A percentile compares a stretch with the other conserved stretches of the same genome.
phyloP scores from a whole-genome alignment of 1,140 invertebrate species.

The Caenorhabditis latens region DNA sequence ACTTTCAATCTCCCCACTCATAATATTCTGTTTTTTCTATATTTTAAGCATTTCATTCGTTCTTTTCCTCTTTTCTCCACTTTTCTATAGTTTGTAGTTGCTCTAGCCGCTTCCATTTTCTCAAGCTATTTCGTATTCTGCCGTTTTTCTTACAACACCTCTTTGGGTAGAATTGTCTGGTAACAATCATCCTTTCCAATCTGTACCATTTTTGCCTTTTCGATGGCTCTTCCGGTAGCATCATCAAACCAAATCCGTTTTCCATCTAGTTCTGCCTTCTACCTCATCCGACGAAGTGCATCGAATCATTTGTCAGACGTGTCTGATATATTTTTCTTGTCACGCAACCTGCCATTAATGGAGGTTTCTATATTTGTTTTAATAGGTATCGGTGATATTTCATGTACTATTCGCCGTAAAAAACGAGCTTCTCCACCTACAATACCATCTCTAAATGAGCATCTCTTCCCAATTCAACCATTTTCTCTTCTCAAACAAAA shows the following conservation, averaged over 20 bases:
- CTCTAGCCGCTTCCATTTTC: background rate
- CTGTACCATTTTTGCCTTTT: conserved; percentile 34
- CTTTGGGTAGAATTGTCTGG: background rate
- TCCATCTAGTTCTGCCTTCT: conserved; percentile 2
- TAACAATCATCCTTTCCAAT: background rate
- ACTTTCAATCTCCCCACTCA: background rate
- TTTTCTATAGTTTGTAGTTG: background rate
- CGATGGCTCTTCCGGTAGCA: conserved; percentile 21
- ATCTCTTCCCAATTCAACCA: conserved; percentile 4
- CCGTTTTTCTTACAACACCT: background rate
- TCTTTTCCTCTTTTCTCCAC: background rate
- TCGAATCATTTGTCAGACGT: background rate
- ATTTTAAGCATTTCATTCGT: conserved; percentile 1
- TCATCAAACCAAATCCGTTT: conserved; percentile 13
- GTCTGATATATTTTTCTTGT: background rate
- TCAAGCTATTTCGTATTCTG: background rate
- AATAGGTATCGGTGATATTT: conserved; percentile 24
- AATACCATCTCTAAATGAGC: conserved; percentile 27
- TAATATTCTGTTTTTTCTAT: conserved; percentile 1
- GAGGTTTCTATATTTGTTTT: background rate
- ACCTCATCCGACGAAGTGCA: background rate
- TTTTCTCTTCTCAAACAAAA: background rate
- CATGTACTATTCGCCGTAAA: conserved; percentile 12
- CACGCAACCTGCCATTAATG: background rate
- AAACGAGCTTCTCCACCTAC: conserved; percentile 25